A percentile compares a stretch with the other conserved stretches of the same genome.
phyloP scores from a whole-genome alignment of 2,888 invertebrate genomes.

The Adelognathus sp. region DNA sequence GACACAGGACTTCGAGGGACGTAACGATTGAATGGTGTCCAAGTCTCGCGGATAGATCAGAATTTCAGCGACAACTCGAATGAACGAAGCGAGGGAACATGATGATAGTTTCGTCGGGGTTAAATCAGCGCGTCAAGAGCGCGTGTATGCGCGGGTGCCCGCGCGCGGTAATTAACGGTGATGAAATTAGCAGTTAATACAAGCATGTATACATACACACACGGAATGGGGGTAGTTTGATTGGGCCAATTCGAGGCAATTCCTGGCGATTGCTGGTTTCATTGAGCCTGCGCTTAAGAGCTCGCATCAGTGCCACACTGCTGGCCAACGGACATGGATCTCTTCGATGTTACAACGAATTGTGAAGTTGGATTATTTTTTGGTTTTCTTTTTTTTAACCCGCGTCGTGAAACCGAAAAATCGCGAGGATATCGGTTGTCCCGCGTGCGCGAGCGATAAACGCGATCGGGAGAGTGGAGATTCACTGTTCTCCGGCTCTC shows the following conservation, averaged over 20 bases:
- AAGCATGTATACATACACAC: constrained; percentile 75
- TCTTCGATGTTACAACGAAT: constrained; percentile 39
- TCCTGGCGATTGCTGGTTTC: constrained; percentile 81
- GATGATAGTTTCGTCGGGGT: constrained; percentile 6
- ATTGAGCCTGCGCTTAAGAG: constrained; percentile 78
- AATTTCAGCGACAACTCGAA: neutral
- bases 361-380: neutral
- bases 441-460: neutral
- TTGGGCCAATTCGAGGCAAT: constrained; percentile 82
- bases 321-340: constrained; percentile 79
- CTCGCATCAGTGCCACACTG: constrained; percentile 78
- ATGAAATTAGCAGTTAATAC: constrained; percentile 81
- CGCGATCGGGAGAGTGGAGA: neutral
- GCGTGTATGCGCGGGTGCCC: constrained; percentile 59
- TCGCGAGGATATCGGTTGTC: neutral
- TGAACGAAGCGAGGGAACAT: neutral
- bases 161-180: constrained; percentile 76
- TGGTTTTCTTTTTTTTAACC: neutral
- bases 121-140: constrained; percentile 58
- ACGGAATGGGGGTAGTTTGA: constrained; percentile 81
- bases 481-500: neutral
- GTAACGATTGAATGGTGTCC: neutral
- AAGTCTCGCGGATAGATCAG: neutral
- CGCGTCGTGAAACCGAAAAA: neutral
- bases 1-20: neutral